These are phyloP conservation scores for Diceros bicornis DNA, from an alignment of 2,797 vertebrate genomes.

Conservation along the genomic window DNA sequence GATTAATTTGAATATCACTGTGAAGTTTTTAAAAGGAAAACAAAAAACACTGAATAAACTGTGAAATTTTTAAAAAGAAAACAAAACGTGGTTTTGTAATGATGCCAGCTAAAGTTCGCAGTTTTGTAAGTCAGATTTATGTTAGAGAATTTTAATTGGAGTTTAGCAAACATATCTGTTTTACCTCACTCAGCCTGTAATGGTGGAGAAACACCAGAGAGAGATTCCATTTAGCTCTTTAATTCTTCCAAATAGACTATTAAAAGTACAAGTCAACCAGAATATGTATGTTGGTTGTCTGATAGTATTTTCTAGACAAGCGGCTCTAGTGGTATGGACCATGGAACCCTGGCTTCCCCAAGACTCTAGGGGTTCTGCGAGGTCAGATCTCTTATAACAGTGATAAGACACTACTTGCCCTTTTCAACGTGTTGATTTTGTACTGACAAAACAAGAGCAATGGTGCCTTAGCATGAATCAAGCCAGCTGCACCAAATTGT, in stretches of 20 bases:
- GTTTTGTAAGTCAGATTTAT: not conserved
- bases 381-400: not conserved
- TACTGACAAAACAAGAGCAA: not conserved
- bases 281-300: not conserved
- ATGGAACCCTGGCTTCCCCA: not conserved
- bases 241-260: not conserved
- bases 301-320: not conserved
- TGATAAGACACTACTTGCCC: not conserved
- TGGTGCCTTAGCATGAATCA: not conserved
- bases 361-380: not conserved
- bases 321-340: not conserved
- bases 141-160: not conserved
- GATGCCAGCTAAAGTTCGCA: not conserved
- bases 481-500: not conserved
- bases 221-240: not conserved
- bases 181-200: not conserved
- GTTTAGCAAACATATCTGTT: not conserved
- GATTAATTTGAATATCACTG: not conserved
- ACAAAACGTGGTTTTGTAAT: constrained; percentile 4
- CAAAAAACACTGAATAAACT: not conserved
- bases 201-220: not conserved
- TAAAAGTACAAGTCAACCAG: not conserved
- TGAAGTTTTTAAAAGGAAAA: constrained; percentile 9
- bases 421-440: not conserved
- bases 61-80: not conserved